These are phyloP conservation scores for Thamnophis elegans DNA, from an alignment of 2,797 vertebrate species.

Conservation along the genomic window DNA sequence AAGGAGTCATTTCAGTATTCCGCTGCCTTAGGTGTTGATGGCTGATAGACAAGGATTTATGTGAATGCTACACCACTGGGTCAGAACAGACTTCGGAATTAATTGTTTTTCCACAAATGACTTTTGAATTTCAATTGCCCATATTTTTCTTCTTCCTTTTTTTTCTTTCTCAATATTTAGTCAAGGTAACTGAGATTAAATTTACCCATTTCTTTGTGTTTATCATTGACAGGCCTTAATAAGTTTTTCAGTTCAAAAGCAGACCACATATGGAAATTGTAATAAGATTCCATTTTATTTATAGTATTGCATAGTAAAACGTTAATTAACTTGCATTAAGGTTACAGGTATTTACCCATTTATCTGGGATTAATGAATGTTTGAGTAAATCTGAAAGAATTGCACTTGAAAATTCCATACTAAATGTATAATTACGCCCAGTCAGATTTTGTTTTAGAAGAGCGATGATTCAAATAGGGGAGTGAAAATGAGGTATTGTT, in stretches of 20 bases:
- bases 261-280: constrained; percentile 30
- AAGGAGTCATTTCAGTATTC: constrained; percentile 44
- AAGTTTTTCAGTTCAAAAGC: constrained; percentile 56
- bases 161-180: constrained; percentile 60
- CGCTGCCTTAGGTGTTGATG: constrained; percentile 42
- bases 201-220: constrained; percentile 42
- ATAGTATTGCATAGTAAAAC: constrained; percentile 32
- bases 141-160: constrained; percentile 16
- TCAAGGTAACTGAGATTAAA: constrained; percentile 57
- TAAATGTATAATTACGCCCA: constrained; percentile 12
- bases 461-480: accelerated
- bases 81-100: constrained; percentile 58
- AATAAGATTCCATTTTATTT: constrained; percentile 10
- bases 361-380: background rate
- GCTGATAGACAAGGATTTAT: constrained; percentile 55
- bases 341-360: background rate
- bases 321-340: constrained; percentile 33
- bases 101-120: constrained; percentile 52
- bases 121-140: constrained; percentile 54
- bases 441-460: constrained; percentile 12
- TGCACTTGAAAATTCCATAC: background rate
- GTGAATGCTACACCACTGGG: constrained; percentile 33
- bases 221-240: constrained; percentile 51
- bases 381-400: background rate
- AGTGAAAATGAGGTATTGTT: background rate